Evolutionary conservation across 2,888 invertebrate species (phyloP).

Genomic region (Rhingia rostrata): DNA sequence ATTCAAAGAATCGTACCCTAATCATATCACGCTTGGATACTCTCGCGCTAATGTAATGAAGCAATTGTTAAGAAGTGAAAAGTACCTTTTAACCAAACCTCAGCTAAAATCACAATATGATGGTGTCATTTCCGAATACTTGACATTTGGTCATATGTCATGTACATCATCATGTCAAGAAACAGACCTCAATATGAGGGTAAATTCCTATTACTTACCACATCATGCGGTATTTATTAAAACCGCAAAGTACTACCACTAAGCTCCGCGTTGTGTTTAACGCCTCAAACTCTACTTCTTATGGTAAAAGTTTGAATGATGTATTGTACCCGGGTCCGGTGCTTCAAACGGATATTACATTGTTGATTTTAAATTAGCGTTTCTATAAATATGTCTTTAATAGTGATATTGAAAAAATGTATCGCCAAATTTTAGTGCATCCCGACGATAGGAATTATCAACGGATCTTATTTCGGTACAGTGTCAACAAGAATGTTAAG

Average conservation of each 20-base stretch:
- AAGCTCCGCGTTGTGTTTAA: no score
- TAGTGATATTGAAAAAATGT: conserved; percentile 25
- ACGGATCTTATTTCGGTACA: conserved; percentile 7
- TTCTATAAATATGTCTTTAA: conserved; percentile 16
- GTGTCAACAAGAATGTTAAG: not conserved
- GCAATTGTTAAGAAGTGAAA: not conserved
- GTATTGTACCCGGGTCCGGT: no score
- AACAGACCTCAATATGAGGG: not conserved
- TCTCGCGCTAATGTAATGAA: not conserved
- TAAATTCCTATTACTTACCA: conserved; percentile 16
- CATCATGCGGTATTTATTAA: conserved; percentile 20
- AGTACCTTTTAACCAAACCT: no score
- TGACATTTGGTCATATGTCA: not conserved
- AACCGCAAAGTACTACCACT: not conserved
- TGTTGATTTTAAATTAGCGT: not conserved
- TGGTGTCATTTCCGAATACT: conserved; percentile 23
- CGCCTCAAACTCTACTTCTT: no score
- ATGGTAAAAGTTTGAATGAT: no score
- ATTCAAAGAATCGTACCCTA: not conserved
- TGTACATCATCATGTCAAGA: not conserved
- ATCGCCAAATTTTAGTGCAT: conserved; percentile 15
- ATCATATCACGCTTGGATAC: no score
- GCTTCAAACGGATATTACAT: no score
- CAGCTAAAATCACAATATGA: conserved; percentile 3
- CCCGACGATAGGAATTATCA: conserved; percentile 12